Conservation (phyloP, 92 coral and sea anemone species). For the Muricea muricata region DNA sequence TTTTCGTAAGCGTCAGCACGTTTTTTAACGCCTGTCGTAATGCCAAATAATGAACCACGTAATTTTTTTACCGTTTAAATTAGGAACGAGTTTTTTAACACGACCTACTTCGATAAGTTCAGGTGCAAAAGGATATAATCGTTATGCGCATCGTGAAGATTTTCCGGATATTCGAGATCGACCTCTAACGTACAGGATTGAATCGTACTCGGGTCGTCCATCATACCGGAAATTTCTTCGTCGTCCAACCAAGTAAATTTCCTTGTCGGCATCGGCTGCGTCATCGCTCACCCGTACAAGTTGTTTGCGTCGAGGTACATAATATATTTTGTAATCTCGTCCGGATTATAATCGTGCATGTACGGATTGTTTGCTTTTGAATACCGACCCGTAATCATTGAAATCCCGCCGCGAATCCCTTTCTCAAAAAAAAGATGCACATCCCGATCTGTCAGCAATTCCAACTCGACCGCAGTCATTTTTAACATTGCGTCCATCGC, state of each 20-base stretch:
- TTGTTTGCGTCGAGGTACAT: too few species aligned
- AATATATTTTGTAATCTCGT: too few species aligned
- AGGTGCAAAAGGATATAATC: too few species aligned
- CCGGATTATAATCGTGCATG: not conserved
- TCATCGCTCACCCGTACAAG: too few species aligned
- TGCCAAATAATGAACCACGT: not conserved
- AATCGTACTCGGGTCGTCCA: too few species aligned
- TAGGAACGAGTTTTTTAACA: not conserved
- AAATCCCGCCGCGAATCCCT: not conserved
- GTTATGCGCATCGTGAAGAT: too few species aligned
- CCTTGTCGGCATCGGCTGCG: too few species aligned
- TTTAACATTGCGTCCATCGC: conserved; percentile 26
- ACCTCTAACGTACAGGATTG: too few species aligned
- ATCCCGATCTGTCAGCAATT: not conserved
- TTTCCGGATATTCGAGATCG: too few species aligned
- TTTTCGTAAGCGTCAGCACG: not conserved
- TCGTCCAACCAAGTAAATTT: too few species aligned
- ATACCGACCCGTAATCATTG: not conserved
- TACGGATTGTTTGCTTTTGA: not conserved
- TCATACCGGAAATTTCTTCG: too few species aligned
- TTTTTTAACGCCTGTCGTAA: not conserved
- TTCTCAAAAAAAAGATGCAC: not conserved
- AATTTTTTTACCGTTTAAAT: not conserved
- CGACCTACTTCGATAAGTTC: too few species aligned
- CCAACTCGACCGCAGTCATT: not conserved